Conservation (phyloP, 1,140 invertebrate genomes). For the Solenopsis fugax region DNA sequence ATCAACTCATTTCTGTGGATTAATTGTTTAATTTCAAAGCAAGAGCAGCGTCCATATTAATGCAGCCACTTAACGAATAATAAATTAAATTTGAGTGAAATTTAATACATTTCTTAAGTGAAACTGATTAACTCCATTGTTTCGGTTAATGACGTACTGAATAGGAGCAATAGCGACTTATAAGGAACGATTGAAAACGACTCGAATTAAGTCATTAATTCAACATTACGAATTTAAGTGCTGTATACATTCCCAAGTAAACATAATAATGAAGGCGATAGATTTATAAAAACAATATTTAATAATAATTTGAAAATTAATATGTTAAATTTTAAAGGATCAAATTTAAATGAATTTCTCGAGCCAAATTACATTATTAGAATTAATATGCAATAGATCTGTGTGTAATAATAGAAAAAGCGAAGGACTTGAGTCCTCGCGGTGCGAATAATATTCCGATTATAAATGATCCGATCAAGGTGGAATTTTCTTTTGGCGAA, state of each 20-base stretch:
- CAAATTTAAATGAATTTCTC: too few species aligned
- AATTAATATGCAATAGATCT: not conserved
- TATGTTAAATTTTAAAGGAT: too few species aligned
- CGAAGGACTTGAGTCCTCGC: not conserved
- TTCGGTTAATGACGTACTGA: too few species aligned
- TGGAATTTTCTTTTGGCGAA: constrained; percentile 9
- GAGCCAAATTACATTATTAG: too few species aligned
- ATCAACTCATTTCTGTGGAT: not conserved
- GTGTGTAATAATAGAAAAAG: not conserved
- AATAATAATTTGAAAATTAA: not conserved
- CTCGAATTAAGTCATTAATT: not conserved
- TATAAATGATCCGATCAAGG: constrained; percentile 23
- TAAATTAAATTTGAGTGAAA: too few species aligned
- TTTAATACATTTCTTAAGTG: too few species aligned
- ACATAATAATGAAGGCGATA: not conserved
- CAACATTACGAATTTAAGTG: not conserved
- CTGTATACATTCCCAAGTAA: not conserved
- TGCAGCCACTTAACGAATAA: not conserved
- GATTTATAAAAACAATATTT: not conserved
- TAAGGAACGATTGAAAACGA: not conserved
- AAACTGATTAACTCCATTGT: too few species aligned
- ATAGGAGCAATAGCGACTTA: too few species aligned
- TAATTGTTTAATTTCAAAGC: not conserved
- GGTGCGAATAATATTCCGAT: not conserved
- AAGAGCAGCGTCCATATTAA: not conserved